Base-by-base conservation (phyloP, 1,140 invertebrate species). In the Thalassaphorura encarpata region DNA sequence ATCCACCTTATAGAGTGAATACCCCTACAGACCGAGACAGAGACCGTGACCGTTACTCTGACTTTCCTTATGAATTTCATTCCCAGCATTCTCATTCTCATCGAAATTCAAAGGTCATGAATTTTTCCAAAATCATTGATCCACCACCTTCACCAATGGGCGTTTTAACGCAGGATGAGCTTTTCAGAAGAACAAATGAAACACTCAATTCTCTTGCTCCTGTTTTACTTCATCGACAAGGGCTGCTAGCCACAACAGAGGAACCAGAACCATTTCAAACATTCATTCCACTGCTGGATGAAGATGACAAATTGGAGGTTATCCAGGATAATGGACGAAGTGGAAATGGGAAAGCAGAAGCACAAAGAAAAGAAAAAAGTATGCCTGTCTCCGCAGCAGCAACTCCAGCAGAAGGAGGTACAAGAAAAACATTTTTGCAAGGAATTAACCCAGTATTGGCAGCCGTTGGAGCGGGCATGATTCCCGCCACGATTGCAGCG, bases 391-490 rank as follows among this genome's bases (percentile, higher is more conserved):
- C 48, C 11, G 26, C 13, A 8, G 13, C 27, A 8, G 46, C 24
- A 21, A 53, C n/a, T 13, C 39, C 28, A 21, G 41, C 53, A 50
- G 26, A 11, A 13, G 31, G 5, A 6, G 39, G 5, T 6, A n/a
- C 23, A 18, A 42, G 8, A 39, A 40, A 36, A 52, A 28, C 21
- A 26, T 26, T 52, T n/a, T 19, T 52, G 27, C 1, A 33, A 40
- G 48, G 33, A 24, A 47, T 57, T 18, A 61, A 57, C 19, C 54
- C 54, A 16, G 46, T 56, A 3, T 52, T 47, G 40, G 56, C 62
- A 0, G 57, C 62, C 6, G 59, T 64, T 26, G 62, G 62, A 18
- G 62, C 59, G 1, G 63, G 63, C 1, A 59, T 64, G 59, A 56
- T 64, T 11, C 63, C 63, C 0, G 33, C 11, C n/a, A 36, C 11